Conservation (phyloP, 2,797 vertebrate genomes). For the Rhinoraja longicauda region DNA sequence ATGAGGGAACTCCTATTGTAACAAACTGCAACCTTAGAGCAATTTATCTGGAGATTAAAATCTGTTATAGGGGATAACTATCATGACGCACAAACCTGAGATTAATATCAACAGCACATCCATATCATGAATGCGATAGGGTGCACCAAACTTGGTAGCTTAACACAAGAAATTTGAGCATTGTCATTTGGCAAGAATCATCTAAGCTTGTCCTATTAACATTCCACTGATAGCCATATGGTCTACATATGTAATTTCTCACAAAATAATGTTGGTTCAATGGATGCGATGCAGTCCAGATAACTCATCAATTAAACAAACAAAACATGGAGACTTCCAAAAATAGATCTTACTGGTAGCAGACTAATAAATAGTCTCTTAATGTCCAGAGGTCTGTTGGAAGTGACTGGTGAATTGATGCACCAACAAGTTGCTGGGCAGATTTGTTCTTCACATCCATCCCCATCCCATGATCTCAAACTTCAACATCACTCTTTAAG, state of each 20-base stretch:
- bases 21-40: background rate
- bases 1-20: conserved; percentile 13
- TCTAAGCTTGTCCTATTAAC: background rate
- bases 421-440: background rate
- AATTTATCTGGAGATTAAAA: conserved; percentile 26
- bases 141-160: background rate
- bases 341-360: conserved; percentile 5
- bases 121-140: background rate
- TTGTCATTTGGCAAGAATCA: conserved; percentile 7
- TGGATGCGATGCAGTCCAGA: conserved; percentile 29
- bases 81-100: background rate
- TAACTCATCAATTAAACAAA: conserved; percentile 20
- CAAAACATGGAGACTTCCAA: conserved; percentile 34
- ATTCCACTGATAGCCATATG: background rate
- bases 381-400: background rate
- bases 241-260: conserved; percentile 25
- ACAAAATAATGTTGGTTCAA: background rate
- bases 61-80: background rate
- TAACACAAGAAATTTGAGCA: background rate
- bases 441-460: background rate
- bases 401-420: background rate
- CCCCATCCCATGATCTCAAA: background rate
- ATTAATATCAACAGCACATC: background rate
- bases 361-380: conserved; percentile 28
- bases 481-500: background rate